Base-by-base conservation (phyloP, 2,113 vertebrate species). In the Charadrius vociferus region DNA sequence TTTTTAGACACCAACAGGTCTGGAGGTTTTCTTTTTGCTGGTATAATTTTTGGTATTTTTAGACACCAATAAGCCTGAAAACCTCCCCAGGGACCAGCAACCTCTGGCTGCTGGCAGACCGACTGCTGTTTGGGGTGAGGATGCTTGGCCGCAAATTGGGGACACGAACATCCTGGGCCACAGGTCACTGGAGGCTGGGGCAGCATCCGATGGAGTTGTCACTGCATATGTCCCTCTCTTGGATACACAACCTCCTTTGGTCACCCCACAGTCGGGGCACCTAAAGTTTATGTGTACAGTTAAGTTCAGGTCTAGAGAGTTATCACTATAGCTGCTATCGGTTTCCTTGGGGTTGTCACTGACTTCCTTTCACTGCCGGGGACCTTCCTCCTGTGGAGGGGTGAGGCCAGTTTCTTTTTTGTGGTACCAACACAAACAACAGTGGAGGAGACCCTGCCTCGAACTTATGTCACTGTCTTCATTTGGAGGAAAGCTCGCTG, bases 201-300 rank as follows among this genome's bases (percentile, higher is more conserved):
- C 59, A 77, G 63, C 39, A 45, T 45, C 27, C 2, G 1, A 9
- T 34, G 39, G 63, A 50, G 43, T 59, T 77, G 7, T 30, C 2
- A 0, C 32, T 47, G 12, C 0, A 0, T 30, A 4, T 6, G 20
- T 29, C 30, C n/a, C 49, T 77, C 49, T 88, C 7, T 0, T 0
- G 4, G 23, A 5, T n/a, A 7, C 1, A 2, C 49, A 50, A 3
- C 1, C 1, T 18, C 13, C 37, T 73, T 72, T 1, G 27, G 43
- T 24, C 58, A 45, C 32, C 22, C 30, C 50, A 8, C 3, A 17
- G 43, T 45, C 0, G 3, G 20, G 34, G 18, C 13, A 74, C 12
- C 13, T 50, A 4, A 20, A 3, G 0, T 50, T 53, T 32, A 15
- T 23, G 22, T 0, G 0, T 49, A 27, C 5, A 34, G 7, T 30